These are phyloP conservation scores for Protomyctophum bolini DNA, from an alignment of 2,113 vertebrate genomes.

Conservation along the genomic window DNA sequence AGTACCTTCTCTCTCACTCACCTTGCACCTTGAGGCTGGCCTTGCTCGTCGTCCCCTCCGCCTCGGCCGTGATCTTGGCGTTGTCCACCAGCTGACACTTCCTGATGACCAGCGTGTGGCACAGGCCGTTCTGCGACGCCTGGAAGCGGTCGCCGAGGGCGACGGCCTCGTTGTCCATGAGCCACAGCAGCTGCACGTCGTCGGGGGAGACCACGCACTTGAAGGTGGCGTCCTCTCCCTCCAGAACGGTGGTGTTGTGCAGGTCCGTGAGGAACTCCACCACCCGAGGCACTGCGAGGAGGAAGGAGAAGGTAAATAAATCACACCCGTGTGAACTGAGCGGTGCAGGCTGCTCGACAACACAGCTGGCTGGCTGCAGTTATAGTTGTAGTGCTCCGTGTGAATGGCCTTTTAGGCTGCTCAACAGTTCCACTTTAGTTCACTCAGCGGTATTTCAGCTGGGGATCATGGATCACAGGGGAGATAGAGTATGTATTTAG, in stretches of 20 bases:
- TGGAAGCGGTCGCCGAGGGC: constrained; percentile 69
- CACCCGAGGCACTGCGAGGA: constrained; percentile 83
- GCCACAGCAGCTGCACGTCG: constrained; percentile 86
- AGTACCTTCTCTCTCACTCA: constrained; percentile 47
- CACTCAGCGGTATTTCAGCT: too few species aligned
- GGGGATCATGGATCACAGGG: too few species aligned
- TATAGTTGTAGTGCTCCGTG: too few species aligned
- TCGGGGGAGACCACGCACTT: constrained; percentile 91
- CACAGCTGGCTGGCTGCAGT: too few species aligned
- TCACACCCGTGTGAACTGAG: too few species aligned
- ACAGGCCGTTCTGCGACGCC: constrained; percentile 79
- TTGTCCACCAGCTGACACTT: constrained; percentile 81
- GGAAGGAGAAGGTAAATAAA: background rate
- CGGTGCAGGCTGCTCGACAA: too few species aligned
- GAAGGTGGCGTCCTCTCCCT: constrained; percentile 90
- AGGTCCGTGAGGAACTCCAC: constrained; percentile 90
- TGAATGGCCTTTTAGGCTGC: too few species aligned
- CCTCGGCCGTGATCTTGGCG: constrained; percentile 81
- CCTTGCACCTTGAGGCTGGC: constrained; percentile 91
- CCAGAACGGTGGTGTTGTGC: constrained; percentile 86
- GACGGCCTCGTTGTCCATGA: constrained; percentile 83
- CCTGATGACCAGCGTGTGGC: constrained; percentile 82
- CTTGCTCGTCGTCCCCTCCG: constrained; percentile 80
- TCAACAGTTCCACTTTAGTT: too few species aligned
- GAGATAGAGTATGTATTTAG: too few species aligned